phyloP scores from a whole-genome alignment of 2,797 vertebrate genomes.

The Acropternis orthonyx region DNA sequence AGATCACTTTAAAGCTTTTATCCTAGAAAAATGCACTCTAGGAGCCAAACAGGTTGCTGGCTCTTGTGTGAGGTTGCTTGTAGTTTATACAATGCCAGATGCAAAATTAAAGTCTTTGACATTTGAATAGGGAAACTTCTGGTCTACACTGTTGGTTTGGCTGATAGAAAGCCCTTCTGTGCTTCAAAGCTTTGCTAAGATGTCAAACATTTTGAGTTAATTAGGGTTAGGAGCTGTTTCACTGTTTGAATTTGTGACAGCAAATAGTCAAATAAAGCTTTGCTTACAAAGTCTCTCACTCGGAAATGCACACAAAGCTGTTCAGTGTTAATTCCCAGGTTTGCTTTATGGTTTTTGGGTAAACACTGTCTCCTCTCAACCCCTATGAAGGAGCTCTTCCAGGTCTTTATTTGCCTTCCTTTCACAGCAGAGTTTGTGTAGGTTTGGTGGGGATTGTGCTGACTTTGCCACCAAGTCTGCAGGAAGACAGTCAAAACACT shows the following conservation, averaged over 20 bases:
- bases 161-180: neutral
- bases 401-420: slow-evolving; percentile 46
- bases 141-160: neutral
- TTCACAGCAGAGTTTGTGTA: slow-evolving; percentile 33
- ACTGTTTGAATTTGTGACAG: slow-evolving; percentile 8
- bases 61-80: neutral
- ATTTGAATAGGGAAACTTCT: neutral
- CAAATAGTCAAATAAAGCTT: slow-evolving; percentile 49
- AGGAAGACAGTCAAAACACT: neutral
- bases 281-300: slow-evolving; percentile 34
- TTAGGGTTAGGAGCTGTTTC: slow-evolving; percentile 34
- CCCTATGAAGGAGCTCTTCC: neutral
- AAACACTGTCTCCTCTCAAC: slow-evolving; percentile 18
- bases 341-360: neutral
- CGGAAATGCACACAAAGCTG: slow-evolving; percentile 25
- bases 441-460: neutral
- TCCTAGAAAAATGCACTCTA: neutral
- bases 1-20: neutral
- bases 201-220: slow-evolving; percentile 51
- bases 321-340: slow-evolving; percentile 20
- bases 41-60: neutral
- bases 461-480: neutral
- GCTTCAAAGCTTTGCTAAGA: slow-evolving; percentile 9
- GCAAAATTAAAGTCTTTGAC: neutral
- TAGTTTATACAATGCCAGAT: neutral